A percentile compares a stretch with the other conserved stretches of the same genome.
Evolutionary conservation across 2,888 invertebrate species (phyloP).

Genomic region (Andrena chrysosceles): DNA sequence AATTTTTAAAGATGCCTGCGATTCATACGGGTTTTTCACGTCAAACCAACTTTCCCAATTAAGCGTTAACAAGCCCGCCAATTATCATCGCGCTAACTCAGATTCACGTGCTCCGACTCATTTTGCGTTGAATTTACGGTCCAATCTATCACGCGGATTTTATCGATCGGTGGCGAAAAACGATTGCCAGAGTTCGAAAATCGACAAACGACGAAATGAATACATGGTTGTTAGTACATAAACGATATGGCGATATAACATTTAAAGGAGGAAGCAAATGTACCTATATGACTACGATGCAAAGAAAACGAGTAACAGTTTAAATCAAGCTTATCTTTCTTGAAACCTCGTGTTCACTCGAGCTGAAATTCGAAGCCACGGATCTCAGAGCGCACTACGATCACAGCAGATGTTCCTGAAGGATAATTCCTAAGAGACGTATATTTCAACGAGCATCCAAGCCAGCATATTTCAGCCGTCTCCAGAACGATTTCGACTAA

Average conservation of each 20-base stretch:
- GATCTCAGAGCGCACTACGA: neutral
- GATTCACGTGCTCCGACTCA: conserved; percentile 22
- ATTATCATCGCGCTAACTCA: conserved; percentile 50
- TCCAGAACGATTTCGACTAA: neutral
- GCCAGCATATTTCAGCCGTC: conserved; percentile 14
- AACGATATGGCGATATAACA: too few relatives aligned
- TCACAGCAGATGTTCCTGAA: neutral
- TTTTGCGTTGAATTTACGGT: conserved; percentile 51
- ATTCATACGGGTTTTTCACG: neutral
- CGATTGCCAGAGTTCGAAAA: neutral
- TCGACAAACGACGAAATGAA: too few relatives aligned
- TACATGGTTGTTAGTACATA: too few relatives aligned
- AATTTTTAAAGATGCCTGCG: conserved; percentile 12
- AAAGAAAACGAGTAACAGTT: neutral
- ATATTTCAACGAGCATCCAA: neutral
- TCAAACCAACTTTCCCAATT: conserved; percentile 58
- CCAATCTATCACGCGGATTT: conserved; percentile 19
- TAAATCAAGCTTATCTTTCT: neutral
- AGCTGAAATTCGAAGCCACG: neutral
- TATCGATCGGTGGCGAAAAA: conserved; percentile 19
- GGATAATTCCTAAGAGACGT: conserved; percentile 7
- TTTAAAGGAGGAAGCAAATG: neutral
- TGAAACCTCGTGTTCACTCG: neutral
- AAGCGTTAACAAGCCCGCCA: conserved; percentile 36
- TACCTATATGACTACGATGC: neutral